phyloP scores from a whole-genome alignment of 2,888 invertebrate species.

The Colletes collaris region DNA sequence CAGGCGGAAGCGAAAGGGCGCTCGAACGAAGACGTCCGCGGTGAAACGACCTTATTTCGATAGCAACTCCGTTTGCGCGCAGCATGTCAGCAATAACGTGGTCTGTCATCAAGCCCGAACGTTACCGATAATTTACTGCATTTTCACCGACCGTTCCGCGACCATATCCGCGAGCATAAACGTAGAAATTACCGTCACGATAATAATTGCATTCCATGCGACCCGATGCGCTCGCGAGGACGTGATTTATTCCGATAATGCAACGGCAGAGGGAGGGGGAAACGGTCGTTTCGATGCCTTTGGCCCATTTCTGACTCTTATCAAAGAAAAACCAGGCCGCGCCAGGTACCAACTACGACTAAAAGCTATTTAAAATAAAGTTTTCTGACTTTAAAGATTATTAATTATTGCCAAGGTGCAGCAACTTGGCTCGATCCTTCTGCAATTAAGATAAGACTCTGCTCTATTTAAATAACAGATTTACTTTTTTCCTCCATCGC shows the following conservation, averaged over 20 bases:
- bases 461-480: too few relatives aligned
- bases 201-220: conserved; percentile 50
- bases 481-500: too few relatives aligned
- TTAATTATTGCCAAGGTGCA: too few relatives aligned
- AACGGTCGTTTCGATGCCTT: neutral
- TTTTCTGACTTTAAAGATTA: too few relatives aligned
- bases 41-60: conserved; percentile 45
- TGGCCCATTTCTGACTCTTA: conserved; percentile 9
- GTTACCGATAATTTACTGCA: conserved; percentile 62
- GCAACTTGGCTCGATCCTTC: too few relatives aligned
- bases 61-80: conserved; percentile 29
- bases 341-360: neutral
- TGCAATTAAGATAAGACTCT: too few relatives aligned
- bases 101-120: conserved; percentile 56
- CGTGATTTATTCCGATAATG: conserved; percentile 23
- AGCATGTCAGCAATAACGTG: conserved; percentile 38
- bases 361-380: too few relatives aligned
- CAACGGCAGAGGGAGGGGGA: neutral
- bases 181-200: conserved; percentile 46
- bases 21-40: conserved; percentile 10
- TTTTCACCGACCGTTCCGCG: conserved; percentile 56
- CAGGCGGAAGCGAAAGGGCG: neutral
- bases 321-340: neutral
- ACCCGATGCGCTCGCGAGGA: conserved; percentile 9
- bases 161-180: conserved; percentile 31